Evolutionary conservation across 2,797 vertebrate species (phyloP).

Genomic region (Lagocephalus sceleratus): DNA sequence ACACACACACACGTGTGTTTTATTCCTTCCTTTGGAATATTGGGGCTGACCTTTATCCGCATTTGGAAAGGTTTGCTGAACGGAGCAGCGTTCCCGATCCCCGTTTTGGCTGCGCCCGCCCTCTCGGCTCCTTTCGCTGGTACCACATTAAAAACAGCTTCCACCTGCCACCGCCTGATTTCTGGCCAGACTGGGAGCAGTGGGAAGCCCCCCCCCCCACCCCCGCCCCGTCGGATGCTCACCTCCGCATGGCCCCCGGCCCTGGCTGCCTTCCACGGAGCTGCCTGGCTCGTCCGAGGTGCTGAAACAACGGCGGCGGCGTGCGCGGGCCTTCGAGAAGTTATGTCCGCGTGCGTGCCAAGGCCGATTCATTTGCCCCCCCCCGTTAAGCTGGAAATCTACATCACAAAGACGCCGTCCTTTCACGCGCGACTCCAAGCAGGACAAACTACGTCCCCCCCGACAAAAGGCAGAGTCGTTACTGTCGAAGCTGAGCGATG

Average conservation of each 20-base stretch:
- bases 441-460: slow-evolving; percentile 27
- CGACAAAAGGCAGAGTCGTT: slow-evolving; percentile 29
- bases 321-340: slow-evolving; percentile 37
- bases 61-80: not conserved
- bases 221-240: slow-evolving; percentile 44
- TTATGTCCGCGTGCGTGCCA: slow-evolving; percentile 25
- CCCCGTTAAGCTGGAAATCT: slow-evolving; percentile 60
- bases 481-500: slow-evolving; percentile 31
- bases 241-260: slow-evolving; percentile 10
- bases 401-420: slow-evolving; percentile 60
- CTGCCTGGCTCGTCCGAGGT: slow-evolving; percentile 7
- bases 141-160: too few species aligned
- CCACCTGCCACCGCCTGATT: slow-evolving; percentile 20
- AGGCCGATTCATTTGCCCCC: slow-evolving; percentile 57
- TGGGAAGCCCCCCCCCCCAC: slow-evolving; percentile 13
- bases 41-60: too few species aligned
- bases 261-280: slow-evolving; percentile 29
- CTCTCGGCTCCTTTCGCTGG: too few species aligned
- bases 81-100: too few species aligned
- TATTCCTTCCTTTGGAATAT: not conserved
- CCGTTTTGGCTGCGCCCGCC: too few species aligned
- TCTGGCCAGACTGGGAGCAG: slow-evolving; percentile 28
- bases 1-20: not conserved
- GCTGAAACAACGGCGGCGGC: slow-evolving; percentile 7
- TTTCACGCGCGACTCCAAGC: slow-evolving; percentile 28